Evolutionary conservation across 2,888 invertebrate species (phyloP), one percentile per base, ranked within the genome.

Genomic region (Oxycera nigricornis): DNA sequence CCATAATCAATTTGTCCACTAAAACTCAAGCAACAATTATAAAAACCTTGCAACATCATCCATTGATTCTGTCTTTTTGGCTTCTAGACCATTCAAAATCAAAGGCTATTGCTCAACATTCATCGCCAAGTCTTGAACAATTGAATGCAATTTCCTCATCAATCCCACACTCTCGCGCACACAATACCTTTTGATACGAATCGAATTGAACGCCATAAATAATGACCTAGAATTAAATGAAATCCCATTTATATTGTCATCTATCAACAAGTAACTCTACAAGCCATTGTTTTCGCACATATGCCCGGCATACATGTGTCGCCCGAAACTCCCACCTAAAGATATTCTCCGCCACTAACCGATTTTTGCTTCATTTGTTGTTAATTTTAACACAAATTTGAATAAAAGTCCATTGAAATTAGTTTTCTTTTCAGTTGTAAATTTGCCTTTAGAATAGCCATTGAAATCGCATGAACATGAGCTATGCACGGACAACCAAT

Each of bases 401-500:
- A 68, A 68, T 68, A 68, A 68, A 50, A 28, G 22, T 30, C 46
- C 68, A 50, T 68, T 68, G 50, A 50, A 68, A 28, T 50, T 14
- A 11, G n/a, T 11, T 31, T 61, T 31, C 35, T 61, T 4, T 62
- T 65, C 39, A 2, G 24, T 24, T 39, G 24, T 41, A 31, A 46
- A n/a, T n/a, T 26, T 50, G 24, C 28, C 24, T 6, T 3, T 0
- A 55, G 11, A 55, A 55, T 24, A 24, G 6, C 55, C 24, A 24
- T 3, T 24, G 9, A 55, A 55, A 55, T 55, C 24, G 11, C 24
- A 55, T 24, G 20, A 55, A 24, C 20, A 55, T 20, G 55, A 22
- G 55, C 41, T n/a, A n/a, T n/a, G n/a, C n/a, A n/a, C n/a, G n/a
- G n/a, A n/a, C n/a, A n/a, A n/a, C n/a, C n/a, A n/a, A n/a, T n/a